Evolutionary conservation across 1,140 invertebrate genomes (phyloP).

Genomic region (Zaprionus capensis): DNA sequence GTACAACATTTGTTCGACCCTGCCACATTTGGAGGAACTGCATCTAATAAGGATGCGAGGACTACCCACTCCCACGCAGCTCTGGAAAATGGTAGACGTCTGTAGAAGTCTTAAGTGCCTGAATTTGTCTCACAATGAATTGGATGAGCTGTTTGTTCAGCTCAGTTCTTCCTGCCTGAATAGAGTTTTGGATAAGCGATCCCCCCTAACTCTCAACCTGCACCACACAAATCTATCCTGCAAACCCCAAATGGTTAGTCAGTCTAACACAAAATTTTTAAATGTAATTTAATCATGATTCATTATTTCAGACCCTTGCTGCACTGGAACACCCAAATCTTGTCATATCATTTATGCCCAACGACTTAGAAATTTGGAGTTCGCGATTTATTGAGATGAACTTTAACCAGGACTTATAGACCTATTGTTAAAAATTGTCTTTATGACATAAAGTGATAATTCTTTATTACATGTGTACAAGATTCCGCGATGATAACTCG

Average conservation of each 20-base stretch:
- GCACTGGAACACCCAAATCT: conserved; percentile 38
- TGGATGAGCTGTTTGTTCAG: conserved; percentile 21
- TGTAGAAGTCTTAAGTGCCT: conserved; percentile 36
- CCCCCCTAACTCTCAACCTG: conserved; percentile 31
- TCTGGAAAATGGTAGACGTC: conserved; percentile 43
- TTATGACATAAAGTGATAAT: background rate
- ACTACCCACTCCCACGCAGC: conserved; percentile 36
- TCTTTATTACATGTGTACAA: background rate
- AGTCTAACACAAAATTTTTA: background rate
- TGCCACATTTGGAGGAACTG: conserved; percentile 51
- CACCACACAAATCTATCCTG: conserved; percentile 22
- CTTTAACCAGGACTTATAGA: conserved; percentile 6
- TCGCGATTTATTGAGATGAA: conserved; percentile 58
- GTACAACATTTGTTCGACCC: conserved; percentile 18
- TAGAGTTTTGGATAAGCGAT: conserved; percentile 4
- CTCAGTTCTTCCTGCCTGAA: background rate
- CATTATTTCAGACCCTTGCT: conserved; percentile 15
- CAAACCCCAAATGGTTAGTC: conserved; percentile 9
- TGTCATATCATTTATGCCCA: conserved; percentile 39
- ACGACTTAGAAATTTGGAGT: conserved; percentile 45
- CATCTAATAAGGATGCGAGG: conserved; percentile 56
- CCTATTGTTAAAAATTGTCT: background rate
- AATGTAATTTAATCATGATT: background rate
- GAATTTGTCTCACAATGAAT: conserved; percentile 32
- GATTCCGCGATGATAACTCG: no score